phyloP scores from a whole-genome alignment of 2,888 invertebrate species.

The Eumerus sabulonum region DNA sequence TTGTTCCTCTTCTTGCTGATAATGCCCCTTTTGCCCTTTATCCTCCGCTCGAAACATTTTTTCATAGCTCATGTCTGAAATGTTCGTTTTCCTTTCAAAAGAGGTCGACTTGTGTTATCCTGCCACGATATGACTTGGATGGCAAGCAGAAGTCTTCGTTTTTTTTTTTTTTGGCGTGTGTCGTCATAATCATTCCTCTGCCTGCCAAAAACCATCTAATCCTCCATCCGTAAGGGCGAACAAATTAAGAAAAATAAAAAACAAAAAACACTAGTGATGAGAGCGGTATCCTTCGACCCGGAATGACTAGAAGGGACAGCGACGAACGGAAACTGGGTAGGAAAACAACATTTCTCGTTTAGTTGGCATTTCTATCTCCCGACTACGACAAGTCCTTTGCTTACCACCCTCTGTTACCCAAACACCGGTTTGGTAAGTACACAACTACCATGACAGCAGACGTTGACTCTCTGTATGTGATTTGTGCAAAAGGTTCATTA shows the following conservation, averaged over 20 bases:
- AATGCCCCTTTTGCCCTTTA: constrained; percentile 20
- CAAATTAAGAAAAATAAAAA: constrained; percentile 1
- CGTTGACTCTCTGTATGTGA: constrained; percentile 43
- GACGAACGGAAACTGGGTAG: constrained; percentile 24
- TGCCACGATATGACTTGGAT: too few relatives aligned
- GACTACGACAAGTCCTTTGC: constrained; percentile 41
- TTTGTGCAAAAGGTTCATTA: constrained; percentile 67
- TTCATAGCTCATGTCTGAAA: too few relatives aligned
- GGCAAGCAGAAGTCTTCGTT: not conserved
- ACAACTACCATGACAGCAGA: not conserved
- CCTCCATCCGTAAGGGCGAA: constrained; percentile 3
- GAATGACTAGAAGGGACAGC: too few relatives aligned
- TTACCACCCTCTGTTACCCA: constrained; percentile 7
- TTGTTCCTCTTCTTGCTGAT: constrained; percentile 53
- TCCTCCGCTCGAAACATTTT: too few relatives aligned
- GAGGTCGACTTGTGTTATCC: not conserved
- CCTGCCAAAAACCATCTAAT: constrained; percentile 44
- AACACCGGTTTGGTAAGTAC: not conserved
- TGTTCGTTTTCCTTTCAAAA: too few relatives aligned
- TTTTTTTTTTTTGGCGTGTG: constrained; percentile 33
- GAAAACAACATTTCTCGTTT: constrained; percentile 63
- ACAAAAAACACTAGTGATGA: constrained; percentile 10
- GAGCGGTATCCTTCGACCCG: too few relatives aligned
- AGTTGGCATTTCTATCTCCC: constrained; percentile 51
- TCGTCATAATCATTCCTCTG: constrained; percentile 51